Base-by-base conservation (phyloP, 2,797 vertebrate genomes). In the Coregonus sp. region DNA sequence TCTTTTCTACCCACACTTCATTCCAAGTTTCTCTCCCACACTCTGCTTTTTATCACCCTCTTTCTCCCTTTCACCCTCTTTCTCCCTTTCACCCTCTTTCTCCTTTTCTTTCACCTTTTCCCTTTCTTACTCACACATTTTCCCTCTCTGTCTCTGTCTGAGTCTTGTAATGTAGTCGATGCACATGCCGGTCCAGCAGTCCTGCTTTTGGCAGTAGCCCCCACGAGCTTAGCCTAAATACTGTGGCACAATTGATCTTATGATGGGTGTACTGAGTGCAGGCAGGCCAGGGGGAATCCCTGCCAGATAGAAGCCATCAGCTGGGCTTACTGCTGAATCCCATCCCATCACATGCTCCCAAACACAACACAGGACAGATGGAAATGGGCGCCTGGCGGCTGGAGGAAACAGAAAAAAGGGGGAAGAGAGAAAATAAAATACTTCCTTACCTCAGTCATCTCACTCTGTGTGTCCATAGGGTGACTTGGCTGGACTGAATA, bases 171-270 rank as follows among this genome's bases (percentile, higher is more conserved):
- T 51, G 25, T 78, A 77, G 76, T 74, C 79, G 82, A 90, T 89
- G 78, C 83, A 65, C 79, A 59, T 50, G 80, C 25, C 78, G 80
- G 87, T 76, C 87, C 89, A 71, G 81, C 86, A 80, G 87, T 76
- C 87, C 89, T 72, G 81, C 86, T 90, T 61, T 61, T 89, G 90
- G 89, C 90, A 78, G 78, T 59, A 74, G 84, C 83, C 75, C 77
- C 85, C 71, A 67, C 76, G 85, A 91, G 92, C 92, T 94, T 93
- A 91, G 86, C 92, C 90, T 85, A 86, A 90, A 94, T 92, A 90
- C 87, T 86, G 78, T 88, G 89, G 84, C 89, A 79, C 67, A 80
- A 72, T 80, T 86, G 70, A 80, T 82, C 82, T 86, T 82, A 74
- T 70, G 84, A 84, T 77, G 88, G 78, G 78, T 56, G 78, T 29